Conservation (phyloP, 30 jellyfish, hydroid and myxozoan species). For the Sanderia malayensis region DNA sequence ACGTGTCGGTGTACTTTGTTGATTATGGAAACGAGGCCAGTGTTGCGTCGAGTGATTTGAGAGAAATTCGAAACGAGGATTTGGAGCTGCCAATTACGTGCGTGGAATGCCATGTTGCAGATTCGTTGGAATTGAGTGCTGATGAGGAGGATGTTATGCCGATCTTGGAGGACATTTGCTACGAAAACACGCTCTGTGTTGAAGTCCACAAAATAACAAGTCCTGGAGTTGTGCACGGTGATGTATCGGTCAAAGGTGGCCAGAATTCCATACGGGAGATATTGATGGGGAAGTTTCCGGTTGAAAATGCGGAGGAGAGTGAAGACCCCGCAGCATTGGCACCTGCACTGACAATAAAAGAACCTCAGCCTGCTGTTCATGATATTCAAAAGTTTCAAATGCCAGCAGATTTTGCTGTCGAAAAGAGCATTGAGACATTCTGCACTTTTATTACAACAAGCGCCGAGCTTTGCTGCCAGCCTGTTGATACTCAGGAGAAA, state of each 20-base stretch:
- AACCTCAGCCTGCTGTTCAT: neutral
- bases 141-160: slow-evolving; percentile 5
- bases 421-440: neutral
- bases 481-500: slow-evolving; percentile 9
- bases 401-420: neutral
- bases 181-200: slow-evolving; percentile 14
- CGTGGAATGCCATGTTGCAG: slow-evolving; percentile 32
- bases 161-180: slow-evolving; percentile 15
- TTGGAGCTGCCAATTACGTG: slow-evolving; percentile 33
- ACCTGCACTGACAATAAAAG: neutral
- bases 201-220: slow-evolving; percentile 6
- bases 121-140: neutral
- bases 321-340: neutral
- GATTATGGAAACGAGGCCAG: slow-evolving; percentile 43
- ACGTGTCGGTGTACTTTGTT: slow-evolving; percentile 21
- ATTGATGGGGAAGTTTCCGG: neutral
- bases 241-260: neutral
- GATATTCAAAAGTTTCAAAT: neutral
- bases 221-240: slow-evolving; percentile 4
- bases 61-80: slow-evolving; percentile 5
- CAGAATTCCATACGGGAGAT: slow-evolving; percentile 23
- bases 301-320: neutral
- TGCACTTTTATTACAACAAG: neutral
- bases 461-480: slow-evolving; percentile 13
- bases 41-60: neutral